These are phyloP conservation scores for Cynoglossus semilaevis DNA, from an alignment of 2,113 vertebrate species.

Conservation along the genomic window DNA sequence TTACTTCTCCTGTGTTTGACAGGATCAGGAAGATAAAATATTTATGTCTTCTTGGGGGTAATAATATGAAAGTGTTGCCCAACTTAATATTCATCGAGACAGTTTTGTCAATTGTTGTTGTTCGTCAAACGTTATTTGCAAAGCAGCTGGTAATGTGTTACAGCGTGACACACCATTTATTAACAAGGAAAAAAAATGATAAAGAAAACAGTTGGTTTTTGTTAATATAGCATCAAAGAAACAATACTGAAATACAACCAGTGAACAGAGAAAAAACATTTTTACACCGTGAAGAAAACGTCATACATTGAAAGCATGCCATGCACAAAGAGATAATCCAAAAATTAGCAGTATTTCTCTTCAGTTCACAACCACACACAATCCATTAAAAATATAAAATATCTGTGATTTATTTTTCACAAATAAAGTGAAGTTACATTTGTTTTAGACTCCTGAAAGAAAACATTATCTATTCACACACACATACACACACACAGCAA, in stretches of 20 bases:
- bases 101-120: conserved; percentile 51
- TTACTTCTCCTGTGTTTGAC: too few species aligned
- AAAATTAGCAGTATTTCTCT: conserved; percentile 31
- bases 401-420: conserved; percentile 5
- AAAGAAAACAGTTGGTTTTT: conserved; percentile 33
- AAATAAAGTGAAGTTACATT: not conserved
- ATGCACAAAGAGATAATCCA: conserved; percentile 60
- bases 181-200: conserved; percentile 48
- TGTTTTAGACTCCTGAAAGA: not conserved
- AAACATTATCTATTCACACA: not conserved
- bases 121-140: conserved; percentile 44
- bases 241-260: conserved; percentile 45
- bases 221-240: conserved; percentile 59
- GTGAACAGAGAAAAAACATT: conserved; percentile 43
- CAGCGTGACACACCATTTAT: conserved; percentile 43
- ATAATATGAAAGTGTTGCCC: too few species aligned
- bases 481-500: conserved; percentile 40
- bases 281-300: conserved; percentile 53
- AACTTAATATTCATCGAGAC: not conserved
- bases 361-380: conserved; percentile 8
- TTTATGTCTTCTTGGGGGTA: too few species aligned
- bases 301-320: conserved; percentile 70
- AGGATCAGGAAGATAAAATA: too few species aligned
- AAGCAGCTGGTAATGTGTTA: conserved; percentile 39
- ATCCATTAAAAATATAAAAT: conserved; percentile 9